Evolutionary conservation across 1,140 invertebrate genomes (phyloP).

Genomic region (Branchinecta lynchi): DNA sequence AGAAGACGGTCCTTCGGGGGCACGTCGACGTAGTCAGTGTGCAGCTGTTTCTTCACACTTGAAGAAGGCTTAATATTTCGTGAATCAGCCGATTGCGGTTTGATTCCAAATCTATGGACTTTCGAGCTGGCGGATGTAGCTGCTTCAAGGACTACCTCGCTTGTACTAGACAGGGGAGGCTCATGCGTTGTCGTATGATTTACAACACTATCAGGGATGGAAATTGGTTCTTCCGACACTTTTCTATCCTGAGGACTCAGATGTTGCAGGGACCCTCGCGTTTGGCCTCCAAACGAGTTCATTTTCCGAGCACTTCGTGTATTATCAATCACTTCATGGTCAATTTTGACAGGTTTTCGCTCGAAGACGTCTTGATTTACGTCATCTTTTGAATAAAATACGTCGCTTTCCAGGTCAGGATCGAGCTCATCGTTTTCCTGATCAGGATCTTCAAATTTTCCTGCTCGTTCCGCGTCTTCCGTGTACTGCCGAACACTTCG

Average conservation of each 20-base stretch:
- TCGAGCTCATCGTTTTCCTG: background rate
- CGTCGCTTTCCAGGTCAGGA: background rate
- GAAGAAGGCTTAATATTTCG: background rate
- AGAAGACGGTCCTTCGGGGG: background rate
- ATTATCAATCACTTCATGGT: background rate
- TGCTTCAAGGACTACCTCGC: background rate
- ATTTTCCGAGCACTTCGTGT: background rate
- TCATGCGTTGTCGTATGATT: background rate
- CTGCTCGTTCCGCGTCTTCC: background rate
- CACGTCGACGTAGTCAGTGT: background rate
- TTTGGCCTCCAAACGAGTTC: too few relatives aligned
- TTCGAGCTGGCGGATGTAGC: background rate
- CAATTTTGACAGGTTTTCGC: background rate
- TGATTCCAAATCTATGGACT: background rate
- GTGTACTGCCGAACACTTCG: background rate
- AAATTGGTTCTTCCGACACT: background rate
- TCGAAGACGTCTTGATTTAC: background rate
- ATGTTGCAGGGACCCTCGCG: background rate
- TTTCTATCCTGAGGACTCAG: background rate
- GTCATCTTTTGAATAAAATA: background rate
- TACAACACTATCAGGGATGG: background rate
- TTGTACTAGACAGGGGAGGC: background rate
- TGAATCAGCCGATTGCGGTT: background rate
- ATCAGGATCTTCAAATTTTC: slow-evolving; percentile 1
- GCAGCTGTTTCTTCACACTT: background rate